These are phyloP conservation scores for Lepus townsendii DNA, from an alignment of 2,797 vertebrate genomes.

Conservation along the genomic window DNA sequence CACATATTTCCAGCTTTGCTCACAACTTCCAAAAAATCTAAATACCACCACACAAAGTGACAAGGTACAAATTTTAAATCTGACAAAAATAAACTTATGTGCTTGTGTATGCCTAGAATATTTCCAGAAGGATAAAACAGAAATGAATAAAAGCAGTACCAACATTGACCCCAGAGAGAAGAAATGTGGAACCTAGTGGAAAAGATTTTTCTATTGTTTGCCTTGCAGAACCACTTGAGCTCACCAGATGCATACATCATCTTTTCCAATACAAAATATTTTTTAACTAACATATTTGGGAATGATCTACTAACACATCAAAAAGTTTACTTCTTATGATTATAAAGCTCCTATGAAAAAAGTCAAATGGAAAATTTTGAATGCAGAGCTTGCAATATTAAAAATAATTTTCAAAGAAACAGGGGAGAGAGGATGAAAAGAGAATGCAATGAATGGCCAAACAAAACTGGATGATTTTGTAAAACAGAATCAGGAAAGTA, in stretches of 20 bases:
- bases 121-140: background rate
- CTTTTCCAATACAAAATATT: conserved; percentile 30
- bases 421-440: background rate
- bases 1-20: background rate
- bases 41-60: background rate
- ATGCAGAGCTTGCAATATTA: background rate
- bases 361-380: background rate
- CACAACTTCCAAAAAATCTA: conserved; percentile 42
- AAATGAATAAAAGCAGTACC: conserved; percentile 24
- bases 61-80: conserved; percentile 53
- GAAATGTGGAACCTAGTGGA: background rate
- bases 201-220: background rate
- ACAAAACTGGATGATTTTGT: conserved; percentile 3
- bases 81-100: conserved; percentile 56
- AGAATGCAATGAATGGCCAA: background rate
- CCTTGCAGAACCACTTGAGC: background rate
- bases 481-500: background rate
- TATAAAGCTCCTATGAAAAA: conserved; percentile 44
- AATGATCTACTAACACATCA: background rate
- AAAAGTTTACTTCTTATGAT: background rate
- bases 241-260: background rate
- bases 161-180: background rate
- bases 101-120: conserved; percentile 9
- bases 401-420: conserved; percentile 33
- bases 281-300: background rate